phyloP scores from a whole-genome alignment of 1,140 invertebrate genomes.

The Eriocheir sinensis region DNA sequence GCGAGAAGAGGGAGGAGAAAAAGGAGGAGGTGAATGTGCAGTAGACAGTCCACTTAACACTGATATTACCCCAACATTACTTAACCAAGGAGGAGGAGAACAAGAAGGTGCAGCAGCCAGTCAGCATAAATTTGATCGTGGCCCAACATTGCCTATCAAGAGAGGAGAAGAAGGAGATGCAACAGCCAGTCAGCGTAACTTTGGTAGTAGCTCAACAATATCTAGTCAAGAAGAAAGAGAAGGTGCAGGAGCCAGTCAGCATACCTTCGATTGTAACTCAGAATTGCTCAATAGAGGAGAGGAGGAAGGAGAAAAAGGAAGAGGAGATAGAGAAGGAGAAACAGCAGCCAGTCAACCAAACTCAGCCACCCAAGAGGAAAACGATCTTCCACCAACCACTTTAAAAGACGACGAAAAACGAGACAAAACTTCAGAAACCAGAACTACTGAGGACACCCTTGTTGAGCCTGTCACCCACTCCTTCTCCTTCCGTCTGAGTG shows the following conservation, averaged over 20 bases:
- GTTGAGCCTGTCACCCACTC: not conserved
- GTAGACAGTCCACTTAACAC: not conserved
- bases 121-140: too few relatives aligned
- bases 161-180: not conserved
- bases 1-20: not conserved
- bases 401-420: not conserved
- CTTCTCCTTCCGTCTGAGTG: slow-evolving; percentile 13
- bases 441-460: not conserved
- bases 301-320: not conserved
- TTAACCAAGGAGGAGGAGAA: not conserved
- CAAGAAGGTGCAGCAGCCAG: not conserved
- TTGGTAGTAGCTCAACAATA: too few relatives aligned
- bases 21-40: not conserved
- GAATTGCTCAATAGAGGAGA: not conserved
- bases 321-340: not conserved
- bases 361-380: not conserved
- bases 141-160: too few relatives aligned
- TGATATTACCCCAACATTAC: not conserved
- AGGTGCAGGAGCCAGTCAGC: not conserved
- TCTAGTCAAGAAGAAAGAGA: not conserved
- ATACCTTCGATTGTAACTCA: not conserved
- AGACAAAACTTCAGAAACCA: not conserved
- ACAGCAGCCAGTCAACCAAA: not conserved
- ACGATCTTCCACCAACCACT: not conserved
- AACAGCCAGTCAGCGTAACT: not conserved